Conservation (phyloP, 2,888 invertebrate species). For the Abrostola tripartita region DNA sequence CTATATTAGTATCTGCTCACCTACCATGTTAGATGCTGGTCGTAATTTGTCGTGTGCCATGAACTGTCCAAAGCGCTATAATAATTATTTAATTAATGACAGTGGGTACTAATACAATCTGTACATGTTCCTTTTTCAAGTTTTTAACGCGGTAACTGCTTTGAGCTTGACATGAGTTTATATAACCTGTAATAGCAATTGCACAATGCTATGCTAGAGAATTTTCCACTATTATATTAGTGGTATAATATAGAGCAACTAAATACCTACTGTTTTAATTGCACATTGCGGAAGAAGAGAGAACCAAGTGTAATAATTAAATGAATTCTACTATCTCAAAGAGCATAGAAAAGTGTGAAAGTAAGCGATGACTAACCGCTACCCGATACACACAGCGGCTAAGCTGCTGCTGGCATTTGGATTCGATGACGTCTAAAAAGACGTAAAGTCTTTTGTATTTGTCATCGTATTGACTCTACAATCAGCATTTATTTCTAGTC, state of each 20-base stretch:
- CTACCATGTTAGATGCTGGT: background rate
- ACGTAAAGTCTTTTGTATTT: too few species aligned
- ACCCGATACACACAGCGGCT: too few species aligned
- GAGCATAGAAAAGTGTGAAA: background rate
- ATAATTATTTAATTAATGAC: background rate
- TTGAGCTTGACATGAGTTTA: slow-evolving; percentile 49
- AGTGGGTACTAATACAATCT: background rate
- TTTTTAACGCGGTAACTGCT: slow-evolving; percentile 31
- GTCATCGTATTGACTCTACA: too few species aligned
- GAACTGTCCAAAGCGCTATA: background rate
- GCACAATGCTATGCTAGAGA: slow-evolving; percentile 33
- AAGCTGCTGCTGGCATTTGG: too few species aligned
- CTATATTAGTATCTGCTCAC: background rate
- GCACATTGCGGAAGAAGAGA: slow-evolving; percentile 19
- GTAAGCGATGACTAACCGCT: background rate
- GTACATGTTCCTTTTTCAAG: background rate
- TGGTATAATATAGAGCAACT: slow-evolving; percentile 14
- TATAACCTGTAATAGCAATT: slow-evolving; percentile 40
- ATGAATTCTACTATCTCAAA: slow-evolving; percentile 1
- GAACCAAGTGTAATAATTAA: slow-evolving; percentile 1
- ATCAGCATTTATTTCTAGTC: too few species aligned
- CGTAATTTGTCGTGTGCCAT: background rate
- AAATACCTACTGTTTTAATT: slow-evolving; percentile 12
- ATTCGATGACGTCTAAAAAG: too few species aligned
- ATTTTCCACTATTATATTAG: slow-evolving; percentile 28